Percentiles rank a stretch among this genome's conserved stretches.
These are phyloP conservation scores for Parauchenoglanis ngamensis DNA, from an alignment of 2,797 vertebrate genomes.

Conservation along the genomic window DNA sequence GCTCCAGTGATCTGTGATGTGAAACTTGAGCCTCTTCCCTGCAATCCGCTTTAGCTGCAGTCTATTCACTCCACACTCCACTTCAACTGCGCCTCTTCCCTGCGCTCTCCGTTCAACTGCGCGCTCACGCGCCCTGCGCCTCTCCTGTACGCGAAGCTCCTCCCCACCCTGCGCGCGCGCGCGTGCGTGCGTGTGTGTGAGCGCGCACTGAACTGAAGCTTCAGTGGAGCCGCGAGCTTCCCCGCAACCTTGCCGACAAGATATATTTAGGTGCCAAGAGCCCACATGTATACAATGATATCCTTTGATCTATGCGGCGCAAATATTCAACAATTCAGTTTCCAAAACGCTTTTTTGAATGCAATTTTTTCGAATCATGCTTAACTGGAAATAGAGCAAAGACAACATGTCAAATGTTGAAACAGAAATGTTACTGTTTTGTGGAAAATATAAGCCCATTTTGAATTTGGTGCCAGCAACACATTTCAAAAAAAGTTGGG, in stretches of 20 bases:
- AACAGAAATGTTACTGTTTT: no score
- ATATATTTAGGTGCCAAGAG: slow-evolving; percentile 73
- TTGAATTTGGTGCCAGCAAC: no score
- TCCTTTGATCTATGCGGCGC: slow-evolving; percentile 50
- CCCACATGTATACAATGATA: slow-evolving; percentile 54
- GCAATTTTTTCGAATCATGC: no score
- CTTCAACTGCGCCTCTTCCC: slow-evolving; percentile 14
- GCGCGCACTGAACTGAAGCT: slow-evolving; percentile 75
- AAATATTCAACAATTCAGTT: not conserved
- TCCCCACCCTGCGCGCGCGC: slow-evolving; percentile 65
- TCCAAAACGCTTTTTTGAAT: no score
- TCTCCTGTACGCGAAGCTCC: slow-evolving; percentile 62
- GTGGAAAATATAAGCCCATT: no score
- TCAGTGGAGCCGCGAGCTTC: slow-evolving; percentile 67
- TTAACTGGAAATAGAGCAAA: no score
- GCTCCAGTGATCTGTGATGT: slow-evolving; percentile 49
- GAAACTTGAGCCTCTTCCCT: slow-evolving; percentile 8
- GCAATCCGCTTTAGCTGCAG: slow-evolving; percentile 43
- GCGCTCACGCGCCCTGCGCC: slow-evolving; percentile 12
- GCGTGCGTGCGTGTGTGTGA: not conserved
- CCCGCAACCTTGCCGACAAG: slow-evolving; percentile 64
- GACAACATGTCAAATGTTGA: no score
- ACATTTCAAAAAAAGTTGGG: no score
- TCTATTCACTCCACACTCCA: slow-evolving; percentile 66
- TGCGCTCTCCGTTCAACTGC: slow-evolving; percentile 9